phyloP scores from a whole-genome alignment of 2,113 vertebrate species.

The Todiramphus saurophagus region DNA sequence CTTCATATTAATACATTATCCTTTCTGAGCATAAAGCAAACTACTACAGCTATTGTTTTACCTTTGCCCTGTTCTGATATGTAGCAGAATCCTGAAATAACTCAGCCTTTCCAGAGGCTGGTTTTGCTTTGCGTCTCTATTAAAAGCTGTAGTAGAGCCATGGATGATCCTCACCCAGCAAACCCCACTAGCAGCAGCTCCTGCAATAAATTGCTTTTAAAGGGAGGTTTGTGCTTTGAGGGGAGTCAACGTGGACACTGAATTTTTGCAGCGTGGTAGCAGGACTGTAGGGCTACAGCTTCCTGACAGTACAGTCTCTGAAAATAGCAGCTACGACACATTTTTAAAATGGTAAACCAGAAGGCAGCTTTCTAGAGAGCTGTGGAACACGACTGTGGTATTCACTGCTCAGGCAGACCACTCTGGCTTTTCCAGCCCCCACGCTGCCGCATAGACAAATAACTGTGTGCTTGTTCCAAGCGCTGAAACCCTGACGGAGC shows the following conservation, averaged over 20 bases:
- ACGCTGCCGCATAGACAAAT: neutral
- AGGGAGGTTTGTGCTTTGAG: neutral
- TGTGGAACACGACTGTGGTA: conserved; percentile 23
- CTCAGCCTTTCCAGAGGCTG: neutral
- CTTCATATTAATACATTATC: neutral
- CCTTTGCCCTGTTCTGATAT: neutral
- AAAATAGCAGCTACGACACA: conserved; percentile 43
- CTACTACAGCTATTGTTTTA: neutral
- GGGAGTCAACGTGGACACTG: neutral
- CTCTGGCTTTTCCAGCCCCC: conserved; percentile 21
- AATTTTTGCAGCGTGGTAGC: neutral
- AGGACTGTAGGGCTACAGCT: neutral
- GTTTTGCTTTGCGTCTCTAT: neutral
- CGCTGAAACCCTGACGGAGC: neutral
- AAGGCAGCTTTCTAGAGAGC: conserved; percentile 37
- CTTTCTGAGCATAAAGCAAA: neutral
- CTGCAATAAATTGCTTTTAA: neutral
- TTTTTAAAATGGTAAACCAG: conserved; percentile 34
- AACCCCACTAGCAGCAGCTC: neutral
- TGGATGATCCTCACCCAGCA: neutral
- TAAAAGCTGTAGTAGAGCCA: neutral
- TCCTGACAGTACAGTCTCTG: conserved; percentile 7
- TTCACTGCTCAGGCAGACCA: conserved; percentile 18
- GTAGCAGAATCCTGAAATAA: neutral
- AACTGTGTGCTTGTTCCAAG: neutral